Conservation (phyloP, 2,888 invertebrate species). For the Melipona beecheii region DNA sequence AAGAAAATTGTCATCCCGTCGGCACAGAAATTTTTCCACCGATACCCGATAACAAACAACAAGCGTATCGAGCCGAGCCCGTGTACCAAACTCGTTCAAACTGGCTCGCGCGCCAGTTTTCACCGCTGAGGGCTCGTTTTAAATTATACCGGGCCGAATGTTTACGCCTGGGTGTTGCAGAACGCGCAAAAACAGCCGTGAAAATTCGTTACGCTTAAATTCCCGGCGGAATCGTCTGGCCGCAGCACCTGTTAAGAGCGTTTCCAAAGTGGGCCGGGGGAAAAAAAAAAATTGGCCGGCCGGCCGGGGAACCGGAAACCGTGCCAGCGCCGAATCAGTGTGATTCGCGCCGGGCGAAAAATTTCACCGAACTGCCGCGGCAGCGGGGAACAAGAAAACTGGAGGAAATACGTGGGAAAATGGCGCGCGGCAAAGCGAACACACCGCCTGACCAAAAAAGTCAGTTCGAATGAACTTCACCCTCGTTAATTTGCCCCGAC, state of each 20-base stretch:
- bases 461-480: conserved; percentile 26
- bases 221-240: neutral
- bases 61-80: neutral
- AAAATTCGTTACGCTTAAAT: conserved; percentile 33
- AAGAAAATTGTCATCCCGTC: neutral
- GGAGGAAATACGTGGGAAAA: conserved; percentile 1
- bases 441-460: conserved; percentile 1
- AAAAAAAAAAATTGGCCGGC: conserved; percentile 5
- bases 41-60: neutral
- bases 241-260: conserved; percentile 17
- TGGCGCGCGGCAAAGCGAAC: neutral
- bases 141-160: conserved; percentile 6
- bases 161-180: neutral
- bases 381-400: neutral
- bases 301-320: neutral
- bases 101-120: neutral
- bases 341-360: conserved; percentile 2
- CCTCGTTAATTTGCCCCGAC: conserved; percentile 26
- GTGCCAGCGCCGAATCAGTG: neutral
- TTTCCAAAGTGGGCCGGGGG: neutral
- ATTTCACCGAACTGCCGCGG: neutral
- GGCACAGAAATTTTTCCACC: neutral
- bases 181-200: neutral
- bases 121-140: neutral
- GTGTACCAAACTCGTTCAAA: neutral